phyloP scores from a whole-genome alignment of 2,888 invertebrate genomes.

The Lithophane semibrunnea region DNA sequence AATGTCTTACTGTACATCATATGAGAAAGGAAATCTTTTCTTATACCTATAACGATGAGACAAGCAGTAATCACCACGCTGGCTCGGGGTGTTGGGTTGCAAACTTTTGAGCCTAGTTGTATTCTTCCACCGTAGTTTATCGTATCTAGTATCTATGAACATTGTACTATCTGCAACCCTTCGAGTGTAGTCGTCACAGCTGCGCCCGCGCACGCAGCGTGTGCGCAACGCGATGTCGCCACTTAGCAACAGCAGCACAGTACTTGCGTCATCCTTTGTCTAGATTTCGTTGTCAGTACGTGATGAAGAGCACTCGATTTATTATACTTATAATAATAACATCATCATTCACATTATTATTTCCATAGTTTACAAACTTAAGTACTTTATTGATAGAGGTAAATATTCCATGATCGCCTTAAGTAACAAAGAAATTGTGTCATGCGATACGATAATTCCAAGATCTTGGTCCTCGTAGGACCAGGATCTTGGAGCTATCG shows the following conservation, averaged over 20 bases:
- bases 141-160: background rate
- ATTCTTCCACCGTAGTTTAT: background rate
- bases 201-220: conserved; percentile 37
- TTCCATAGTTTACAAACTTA: conserved; percentile 39
- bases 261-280: conserved; percentile 68
- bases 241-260: conserved; percentile 62
- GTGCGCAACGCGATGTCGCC: conserved; percentile 44
- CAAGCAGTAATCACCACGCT: background rate
- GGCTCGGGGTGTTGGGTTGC: background rate
- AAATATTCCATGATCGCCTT: conserved; percentile 9
- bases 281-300: conserved; percentile 44
- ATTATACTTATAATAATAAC: conserved; percentile 32
- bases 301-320: conserved; percentile 41
- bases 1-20: background rate
- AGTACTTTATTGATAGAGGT: conserved; percentile 11
- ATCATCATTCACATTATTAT: conserved; percentile 34
- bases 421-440: conserved; percentile 23
- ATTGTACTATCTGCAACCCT: background rate
- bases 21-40: background rate
- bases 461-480: too few relatives aligned
- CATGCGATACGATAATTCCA: background rate
- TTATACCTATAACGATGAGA: background rate
- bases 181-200: conserved; percentile 12
- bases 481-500: background rate
- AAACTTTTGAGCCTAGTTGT: background rate